These are phyloP conservation scores for Halocynthia aurantium DNA, from an alignment of 23 tunicate genomes.

Conservation along the genomic window DNA sequence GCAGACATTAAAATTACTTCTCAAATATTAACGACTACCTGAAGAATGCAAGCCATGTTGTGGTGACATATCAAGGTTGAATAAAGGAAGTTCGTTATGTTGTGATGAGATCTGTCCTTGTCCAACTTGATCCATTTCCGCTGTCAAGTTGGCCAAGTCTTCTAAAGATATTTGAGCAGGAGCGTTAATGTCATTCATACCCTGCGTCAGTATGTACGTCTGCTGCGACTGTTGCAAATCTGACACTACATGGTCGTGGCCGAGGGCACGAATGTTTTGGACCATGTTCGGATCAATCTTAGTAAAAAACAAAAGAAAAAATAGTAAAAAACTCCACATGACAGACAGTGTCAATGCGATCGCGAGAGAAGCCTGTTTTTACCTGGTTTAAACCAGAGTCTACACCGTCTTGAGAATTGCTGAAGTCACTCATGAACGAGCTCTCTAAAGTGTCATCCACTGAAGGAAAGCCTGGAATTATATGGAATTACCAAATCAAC, in stretches of 20 bases:
- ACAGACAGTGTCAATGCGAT: no score
- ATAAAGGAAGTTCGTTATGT: constrained; percentile 4
- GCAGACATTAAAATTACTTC: no score
- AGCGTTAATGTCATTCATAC: neutral
- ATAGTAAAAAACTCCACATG: no score
- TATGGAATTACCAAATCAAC: no score
- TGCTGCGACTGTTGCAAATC: neutral
- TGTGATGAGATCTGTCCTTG: neutral
- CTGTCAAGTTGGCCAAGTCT: constrained; percentile 4
- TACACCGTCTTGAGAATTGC: no score
- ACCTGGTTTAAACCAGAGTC: no score
- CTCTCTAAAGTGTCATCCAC: no score
- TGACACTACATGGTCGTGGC: neutral
- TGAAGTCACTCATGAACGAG: no score
- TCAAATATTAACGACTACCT: no score
- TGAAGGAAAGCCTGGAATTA: no score
- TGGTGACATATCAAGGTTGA: constrained; percentile 1
- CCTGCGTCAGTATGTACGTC: neutral
- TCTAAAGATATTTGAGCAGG: neutral
- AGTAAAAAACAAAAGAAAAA: neutral
- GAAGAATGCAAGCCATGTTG: neutral
- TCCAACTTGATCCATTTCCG: neutral
- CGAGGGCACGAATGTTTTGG: constrained; percentile 26
- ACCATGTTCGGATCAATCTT: constrained; percentile 70
- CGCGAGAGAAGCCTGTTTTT: no score